Conservation (phyloP, 1,140 invertebrate species). For the Yoshiicerus persimilis region DNA sequence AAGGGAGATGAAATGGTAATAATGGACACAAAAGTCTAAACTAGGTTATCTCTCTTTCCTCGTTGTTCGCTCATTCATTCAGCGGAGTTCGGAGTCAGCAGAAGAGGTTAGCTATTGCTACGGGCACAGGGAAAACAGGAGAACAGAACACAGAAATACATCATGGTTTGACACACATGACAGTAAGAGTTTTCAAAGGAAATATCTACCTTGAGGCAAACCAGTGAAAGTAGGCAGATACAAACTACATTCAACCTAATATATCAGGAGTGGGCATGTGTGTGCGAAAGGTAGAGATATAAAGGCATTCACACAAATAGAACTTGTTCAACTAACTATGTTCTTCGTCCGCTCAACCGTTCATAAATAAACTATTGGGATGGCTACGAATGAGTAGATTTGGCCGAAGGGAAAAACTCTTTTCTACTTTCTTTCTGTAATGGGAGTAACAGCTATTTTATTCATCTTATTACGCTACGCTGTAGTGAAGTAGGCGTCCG, state of each 20-base stretch:
- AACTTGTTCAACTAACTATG: not conserved
- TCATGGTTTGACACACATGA: constrained; percentile 14
- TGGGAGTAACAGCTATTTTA: not conserved
- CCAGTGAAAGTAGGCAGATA: not conserved
- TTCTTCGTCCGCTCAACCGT: not conserved
- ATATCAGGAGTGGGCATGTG: not conserved
- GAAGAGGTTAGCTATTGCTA: not conserved
- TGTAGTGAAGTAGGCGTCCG: not conserved
- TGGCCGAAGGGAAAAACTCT: not conserved
- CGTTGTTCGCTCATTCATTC: not conserved
- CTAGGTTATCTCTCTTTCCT: constrained; percentile 2
- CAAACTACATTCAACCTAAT: not conserved
- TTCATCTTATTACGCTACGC: not conserved
- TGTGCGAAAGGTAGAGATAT: not conserved
- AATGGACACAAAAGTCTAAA: constrained; percentile 17
- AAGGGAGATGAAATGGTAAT: constrained; percentile 9
- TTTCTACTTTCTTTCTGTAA: not conserved
- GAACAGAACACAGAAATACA: not conserved
- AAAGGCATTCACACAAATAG: not conserved
- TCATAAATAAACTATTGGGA: constrained; percentile 20
- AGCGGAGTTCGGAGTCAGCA: not conserved
- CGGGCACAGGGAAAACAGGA: not conserved
- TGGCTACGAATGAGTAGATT: not conserved
- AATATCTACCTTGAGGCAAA: not conserved
- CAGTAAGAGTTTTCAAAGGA: not conserved